A percentile compares a stretch with the other conserved stretches of the same genome.
These are phyloP conservation scores for Ornithoptera priamus DNA, from an alignment of 2,888 invertebrate species.

Conservation along the genomic window DNA sequence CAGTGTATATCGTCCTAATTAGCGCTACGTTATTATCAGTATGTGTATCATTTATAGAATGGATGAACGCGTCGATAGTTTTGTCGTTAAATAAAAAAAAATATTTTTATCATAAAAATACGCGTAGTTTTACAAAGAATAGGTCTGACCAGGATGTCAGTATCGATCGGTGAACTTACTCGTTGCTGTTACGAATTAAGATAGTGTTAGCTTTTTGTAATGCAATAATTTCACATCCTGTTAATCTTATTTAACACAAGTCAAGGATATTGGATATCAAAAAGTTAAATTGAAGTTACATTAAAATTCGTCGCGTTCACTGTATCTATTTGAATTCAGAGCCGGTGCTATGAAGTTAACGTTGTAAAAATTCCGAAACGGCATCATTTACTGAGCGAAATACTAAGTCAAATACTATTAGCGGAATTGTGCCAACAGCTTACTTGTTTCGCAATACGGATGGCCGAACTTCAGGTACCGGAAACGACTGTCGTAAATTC, in stretches of 20 bases:
- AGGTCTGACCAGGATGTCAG: too few relatives aligned
- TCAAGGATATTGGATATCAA: background rate
- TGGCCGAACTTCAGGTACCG: background rate
- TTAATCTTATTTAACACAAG: background rate
- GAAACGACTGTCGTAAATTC: background rate
- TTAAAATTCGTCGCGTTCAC: background rate
- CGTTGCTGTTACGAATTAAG: too few relatives aligned
- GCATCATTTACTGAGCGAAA: background rate
- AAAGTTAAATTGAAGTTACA: background rate
- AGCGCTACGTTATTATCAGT: too few relatives aligned
- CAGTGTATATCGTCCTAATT: too few relatives aligned
- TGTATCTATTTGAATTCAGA: background rate
- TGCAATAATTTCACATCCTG: background rate
- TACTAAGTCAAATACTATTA: background rate
- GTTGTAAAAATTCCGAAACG: background rate
- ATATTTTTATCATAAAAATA: too few relatives aligned
- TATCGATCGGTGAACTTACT: too few relatives aligned
- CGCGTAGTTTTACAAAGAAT: too few relatives aligned
- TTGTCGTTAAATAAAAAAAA: too few relatives aligned
- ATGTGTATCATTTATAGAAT: too few relatives aligned
- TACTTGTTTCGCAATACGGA: background rate
- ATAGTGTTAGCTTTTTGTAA: background rate
- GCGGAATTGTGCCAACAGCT: background rate
- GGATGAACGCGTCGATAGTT: too few relatives aligned
- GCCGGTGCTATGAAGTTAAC: background rate